Evolutionary conservation across 2,797 vertebrate genomes (phyloP).

Genomic region (Gymnothorax javanicus): DNA sequence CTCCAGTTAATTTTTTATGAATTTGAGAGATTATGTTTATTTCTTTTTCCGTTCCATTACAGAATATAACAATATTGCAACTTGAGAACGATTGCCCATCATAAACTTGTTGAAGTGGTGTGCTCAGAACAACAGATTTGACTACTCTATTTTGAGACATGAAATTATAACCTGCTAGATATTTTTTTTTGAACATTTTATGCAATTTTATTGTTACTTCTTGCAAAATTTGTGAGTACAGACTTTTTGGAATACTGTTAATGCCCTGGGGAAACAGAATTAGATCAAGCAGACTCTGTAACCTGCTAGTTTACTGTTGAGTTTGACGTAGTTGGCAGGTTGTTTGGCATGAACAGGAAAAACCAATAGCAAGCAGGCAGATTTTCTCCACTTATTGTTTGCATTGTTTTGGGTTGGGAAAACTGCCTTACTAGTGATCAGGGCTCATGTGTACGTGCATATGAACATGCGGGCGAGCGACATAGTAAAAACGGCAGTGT

Average conservation of each 20-base stretch:
- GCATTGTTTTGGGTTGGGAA: constrained; percentile 39
- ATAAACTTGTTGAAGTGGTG: not conserved
- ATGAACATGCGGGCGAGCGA: not conserved
- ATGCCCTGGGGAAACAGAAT: not conserved
- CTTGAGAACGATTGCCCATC: too few relatives aligned
- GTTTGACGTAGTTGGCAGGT: too few relatives aligned
- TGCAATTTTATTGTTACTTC: not conserved
- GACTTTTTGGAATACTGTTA: not conserved
- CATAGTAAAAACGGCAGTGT: constrained; percentile 49
- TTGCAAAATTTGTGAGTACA: not conserved
- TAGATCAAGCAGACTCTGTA: not conserved
- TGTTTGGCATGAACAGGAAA: constrained; percentile 58
- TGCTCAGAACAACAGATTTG: not conserved
- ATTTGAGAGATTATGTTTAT: too few relatives aligned
- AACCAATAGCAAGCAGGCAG: constrained; percentile 46
- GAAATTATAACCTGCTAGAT: not conserved
- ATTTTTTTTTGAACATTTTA: not conserved
- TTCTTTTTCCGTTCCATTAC: too few relatives aligned
- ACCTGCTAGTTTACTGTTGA: not conserved
- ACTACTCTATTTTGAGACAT: not conserved
- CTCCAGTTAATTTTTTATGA: too few relatives aligned
- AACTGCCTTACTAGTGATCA: constrained; percentile 24
- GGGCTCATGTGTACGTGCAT: not conserved
- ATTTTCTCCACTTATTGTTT: constrained; percentile 40
- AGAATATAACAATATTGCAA: too few relatives aligned